Evolutionary conservation across 2,113 vertebrate genomes (phyloP).

Genomic region (Corapipo altera): DNA sequence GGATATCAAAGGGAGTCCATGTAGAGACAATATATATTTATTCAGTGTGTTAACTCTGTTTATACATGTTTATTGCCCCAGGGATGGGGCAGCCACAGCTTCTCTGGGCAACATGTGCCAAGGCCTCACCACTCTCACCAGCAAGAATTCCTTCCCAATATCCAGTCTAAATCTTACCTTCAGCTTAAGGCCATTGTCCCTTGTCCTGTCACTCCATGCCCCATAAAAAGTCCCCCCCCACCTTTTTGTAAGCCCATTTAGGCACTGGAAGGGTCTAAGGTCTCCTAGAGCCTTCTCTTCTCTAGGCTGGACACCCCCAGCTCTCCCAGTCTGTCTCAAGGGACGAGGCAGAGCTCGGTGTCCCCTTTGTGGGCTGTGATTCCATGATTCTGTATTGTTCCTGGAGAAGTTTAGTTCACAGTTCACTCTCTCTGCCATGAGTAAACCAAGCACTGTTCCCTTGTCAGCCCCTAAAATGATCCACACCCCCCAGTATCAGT

Average conservation of each 20-base stretch:
- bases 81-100: background rate
- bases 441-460: fast-evolving
- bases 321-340: background rate
- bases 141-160: background rate
- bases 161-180: fast-evolving
- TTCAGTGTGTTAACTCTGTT: too few species aligned
- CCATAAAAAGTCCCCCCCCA: background rate
- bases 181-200: fast-evolving
- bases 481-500: background rate
- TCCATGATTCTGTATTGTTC: too few species aligned
- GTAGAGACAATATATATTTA: too few species aligned
- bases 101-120: background rate
- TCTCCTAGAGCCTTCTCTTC: background rate
- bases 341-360: fast-evolving
- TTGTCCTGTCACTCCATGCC: background rate
- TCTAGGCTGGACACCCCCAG: background rate
- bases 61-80: background rate
- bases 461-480: fast-evolving
- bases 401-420: fast-evolving
- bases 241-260: background rate
- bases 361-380: fast-evolving
- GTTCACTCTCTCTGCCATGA: fast-evolving
- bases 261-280: background rate
- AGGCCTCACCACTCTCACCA: fast-evolving
- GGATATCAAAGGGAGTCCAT: too few species aligned